Percentiles rank a stretch among this genome's conserved stretches.
phyloP scores from a whole-genome alignment of 1,140 invertebrate genomes.

The Dolichoris vasculosae region DNA sequence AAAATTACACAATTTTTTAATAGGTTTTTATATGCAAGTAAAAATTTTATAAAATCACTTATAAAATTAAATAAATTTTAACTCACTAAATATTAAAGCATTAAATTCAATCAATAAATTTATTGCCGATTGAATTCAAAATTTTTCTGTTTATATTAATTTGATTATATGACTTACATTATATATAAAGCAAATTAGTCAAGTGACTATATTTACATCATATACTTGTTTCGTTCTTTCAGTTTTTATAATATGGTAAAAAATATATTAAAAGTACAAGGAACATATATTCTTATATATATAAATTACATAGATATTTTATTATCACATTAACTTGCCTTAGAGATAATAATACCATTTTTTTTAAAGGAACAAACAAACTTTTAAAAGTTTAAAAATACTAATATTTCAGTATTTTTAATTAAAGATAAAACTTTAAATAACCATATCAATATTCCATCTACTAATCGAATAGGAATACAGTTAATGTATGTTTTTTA shows the following conservation, averaged over 20 bases:
- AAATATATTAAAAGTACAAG: background rate
- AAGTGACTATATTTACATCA: background rate
- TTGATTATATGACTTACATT: background rate
- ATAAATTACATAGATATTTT: conserved; percentile 15
- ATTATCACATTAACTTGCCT: conserved; percentile 36
- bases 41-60: conserved; percentile 37
- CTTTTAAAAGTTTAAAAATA: background rate
- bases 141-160: background rate
- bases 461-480: background rate
- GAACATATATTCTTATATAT: conserved; percentile 14
- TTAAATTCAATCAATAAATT: background rate
- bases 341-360: background rate
- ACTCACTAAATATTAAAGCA: background rate
- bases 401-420: background rate
- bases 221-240: background rate
- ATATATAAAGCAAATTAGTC: background rate
- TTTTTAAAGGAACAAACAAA: background rate
- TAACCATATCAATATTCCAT: background rate
- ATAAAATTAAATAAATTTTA: conserved; percentile 25
- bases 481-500: background rate
- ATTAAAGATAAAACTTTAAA: background rate
- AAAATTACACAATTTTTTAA: background rate
- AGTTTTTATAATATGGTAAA: background rate
- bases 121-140: background rate
- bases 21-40: background rate